These are phyloP conservation scores for Rhizomys pruinosus DNA, from an alignment of 2,113 vertebrate species.

Conservation along the genomic window DNA sequence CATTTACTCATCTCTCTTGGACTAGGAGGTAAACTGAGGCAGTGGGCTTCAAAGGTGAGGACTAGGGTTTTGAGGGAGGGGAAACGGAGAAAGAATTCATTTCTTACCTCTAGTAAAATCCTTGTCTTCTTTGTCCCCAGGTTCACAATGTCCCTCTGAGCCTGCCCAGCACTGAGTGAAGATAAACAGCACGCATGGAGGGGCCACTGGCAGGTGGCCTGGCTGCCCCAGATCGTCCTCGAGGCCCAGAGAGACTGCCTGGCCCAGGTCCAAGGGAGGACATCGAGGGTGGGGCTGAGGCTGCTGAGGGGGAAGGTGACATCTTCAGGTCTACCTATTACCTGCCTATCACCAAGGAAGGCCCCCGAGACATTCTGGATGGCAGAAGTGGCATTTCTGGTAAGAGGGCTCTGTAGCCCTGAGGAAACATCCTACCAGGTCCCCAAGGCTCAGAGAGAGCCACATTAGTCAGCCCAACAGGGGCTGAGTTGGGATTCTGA, in stretches of 20 bases:
- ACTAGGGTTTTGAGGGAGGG: not conserved
- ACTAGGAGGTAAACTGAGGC: slow-evolving; percentile 53
- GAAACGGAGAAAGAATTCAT: slow-evolving; percentile 26
- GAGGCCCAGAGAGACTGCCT: slow-evolving; percentile 74
- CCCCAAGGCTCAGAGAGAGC: slow-evolving; percentile 16
- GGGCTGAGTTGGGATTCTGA: not conserved
- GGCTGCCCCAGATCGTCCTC: slow-evolving; percentile 66
- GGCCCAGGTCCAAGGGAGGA: slow-evolving; percentile 67
- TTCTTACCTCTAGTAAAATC: slow-evolving; percentile 47
- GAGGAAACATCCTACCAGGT: not conserved
- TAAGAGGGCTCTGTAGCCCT: slow-evolving; percentile 68
- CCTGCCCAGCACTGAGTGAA: slow-evolving; percentile 41
- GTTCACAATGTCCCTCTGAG: slow-evolving; percentile 66
- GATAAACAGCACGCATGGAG: slow-evolving; percentile 68
- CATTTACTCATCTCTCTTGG: not conserved
- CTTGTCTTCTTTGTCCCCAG: slow-evolving; percentile 60
- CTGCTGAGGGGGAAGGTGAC: slow-evolving; percentile 73
- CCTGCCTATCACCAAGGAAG: slow-evolving; percentile 75
- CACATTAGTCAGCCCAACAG: not conserved
- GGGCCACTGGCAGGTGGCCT: slow-evolving; percentile 69
- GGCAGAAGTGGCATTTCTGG: slow-evolving; percentile 78
- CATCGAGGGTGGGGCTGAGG: slow-evolving; percentile 74
- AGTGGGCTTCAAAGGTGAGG: not conserved
- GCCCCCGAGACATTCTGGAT: slow-evolving; percentile 75
- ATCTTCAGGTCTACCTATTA: slow-evolving; percentile 73